Conservation (phyloP, 2,888 invertebrate species). For the Nebria brevicollis region DNA sequence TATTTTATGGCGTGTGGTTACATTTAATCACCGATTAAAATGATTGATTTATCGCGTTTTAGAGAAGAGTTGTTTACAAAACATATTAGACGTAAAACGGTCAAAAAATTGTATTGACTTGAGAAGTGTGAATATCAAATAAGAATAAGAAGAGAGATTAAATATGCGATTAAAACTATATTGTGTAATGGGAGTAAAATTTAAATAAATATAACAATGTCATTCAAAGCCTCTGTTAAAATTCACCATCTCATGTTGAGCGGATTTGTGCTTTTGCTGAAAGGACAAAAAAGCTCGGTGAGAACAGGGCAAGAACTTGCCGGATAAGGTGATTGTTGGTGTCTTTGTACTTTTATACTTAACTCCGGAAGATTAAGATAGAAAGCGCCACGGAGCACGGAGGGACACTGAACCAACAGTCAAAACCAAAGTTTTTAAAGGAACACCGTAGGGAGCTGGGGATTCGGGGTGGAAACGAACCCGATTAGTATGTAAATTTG, state of each 20-base stretch:
- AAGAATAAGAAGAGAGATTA: too few relatives aligned
- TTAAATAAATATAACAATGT: too few relatives aligned
- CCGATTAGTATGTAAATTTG: constrained; percentile 31
- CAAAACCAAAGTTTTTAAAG: constrained; percentile 17
- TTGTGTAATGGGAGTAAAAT: too few relatives aligned
- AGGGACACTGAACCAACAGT: constrained; percentile 26
- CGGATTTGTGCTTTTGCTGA: not conserved
- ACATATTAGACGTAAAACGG: too few relatives aligned
- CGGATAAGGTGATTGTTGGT: constrained; percentile 5
- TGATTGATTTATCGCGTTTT: too few relatives aligned
- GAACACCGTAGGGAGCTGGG: not conserved
- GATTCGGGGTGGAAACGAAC: not conserved
- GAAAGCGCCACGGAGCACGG: not conserved
- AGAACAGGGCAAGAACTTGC: not conserved
- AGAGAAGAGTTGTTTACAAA: too few relatives aligned
- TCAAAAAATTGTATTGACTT: too few relatives aligned
- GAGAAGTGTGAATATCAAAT: too few relatives aligned
- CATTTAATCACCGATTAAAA: too few relatives aligned
- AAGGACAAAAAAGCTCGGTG: not conserved
- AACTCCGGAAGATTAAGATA: constrained; percentile 36
- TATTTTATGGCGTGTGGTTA: too few relatives aligned
- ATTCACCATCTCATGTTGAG: not conserved
- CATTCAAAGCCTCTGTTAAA: not conserved
- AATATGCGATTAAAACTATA: too few relatives aligned
- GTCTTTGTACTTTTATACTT: constrained; percentile 20